Base-by-base conservation (phyloP, 2,888 invertebrate genomes). In the Pheosia gnoma region DNA sequence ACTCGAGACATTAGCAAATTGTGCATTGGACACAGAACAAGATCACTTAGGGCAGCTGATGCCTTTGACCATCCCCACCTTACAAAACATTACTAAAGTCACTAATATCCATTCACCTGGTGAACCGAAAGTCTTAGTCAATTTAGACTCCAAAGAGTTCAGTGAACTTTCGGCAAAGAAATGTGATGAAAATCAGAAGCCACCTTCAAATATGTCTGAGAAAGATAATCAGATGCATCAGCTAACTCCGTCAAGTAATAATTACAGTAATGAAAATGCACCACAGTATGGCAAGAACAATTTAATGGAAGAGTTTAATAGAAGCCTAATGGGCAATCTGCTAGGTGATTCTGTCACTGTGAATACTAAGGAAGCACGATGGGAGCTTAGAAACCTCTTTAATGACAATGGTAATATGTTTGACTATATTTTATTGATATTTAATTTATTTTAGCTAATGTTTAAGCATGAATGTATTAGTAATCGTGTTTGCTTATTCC, bases 331-430 rank as follows among this genome's bases (percentile, higher is more conserved):
- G 90, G 86, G 89, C 13, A 94, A 95, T 71, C 78, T 95, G 1
- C 87, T 95, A 11, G 94, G 94, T 8, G 95, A 95, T 78, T 95
- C 95, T 61, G 91, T 95, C 25, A 96, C 96, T 5, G 95, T 96
- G 0, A 95, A 96, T 76, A 96, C 96, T 0, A 96, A 95, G 75
- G 96, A 96, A 78, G 96, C 96, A 0, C 89, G 95, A 81, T 95
- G 95, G 84, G 94, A 95, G 59, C 94, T 96, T 36, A 93, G 95
- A 67, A 94, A 95, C 68, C 85, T 95, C 66, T 96, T 95, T 86
- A 94, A 94, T 79, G 93, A 91, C 67, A 91, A 91, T 83, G 93
- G 93, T 91, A 83, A 79, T 8, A 36, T 13, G 8, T 38, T 55
- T 38, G 37, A 25, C 25, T 25, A 55, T 43, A 57, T 13, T 2